Evolutionary conservation across 2,113 vertebrate genomes (phyloP).

Genomic region (Panthera tigris): DNA sequence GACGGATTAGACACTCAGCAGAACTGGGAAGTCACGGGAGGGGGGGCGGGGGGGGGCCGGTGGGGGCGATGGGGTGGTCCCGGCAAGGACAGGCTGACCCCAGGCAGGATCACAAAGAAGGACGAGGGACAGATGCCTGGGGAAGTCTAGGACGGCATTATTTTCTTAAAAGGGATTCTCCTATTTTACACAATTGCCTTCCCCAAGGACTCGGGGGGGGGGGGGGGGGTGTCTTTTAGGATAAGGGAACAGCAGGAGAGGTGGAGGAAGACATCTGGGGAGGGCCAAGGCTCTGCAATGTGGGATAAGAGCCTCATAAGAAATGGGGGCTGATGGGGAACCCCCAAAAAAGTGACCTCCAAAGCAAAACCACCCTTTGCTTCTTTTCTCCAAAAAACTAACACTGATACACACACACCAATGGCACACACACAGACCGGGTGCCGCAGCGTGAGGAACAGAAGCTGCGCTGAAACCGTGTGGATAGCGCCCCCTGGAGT

Average conservation of each 20-base stretch:
- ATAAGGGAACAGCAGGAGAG: not conserved
- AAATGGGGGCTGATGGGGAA: not conserved
- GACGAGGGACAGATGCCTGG: not conserved
- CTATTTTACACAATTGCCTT: conserved; percentile 48
- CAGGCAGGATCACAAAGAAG: not conserved
- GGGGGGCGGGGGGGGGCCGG: too few species aligned
- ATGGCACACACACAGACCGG: not conserved
- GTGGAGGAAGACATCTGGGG: not conserved
- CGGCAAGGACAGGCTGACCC: not conserved
- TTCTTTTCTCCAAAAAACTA: not conserved
- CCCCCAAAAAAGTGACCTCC: not conserved
- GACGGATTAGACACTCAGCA: not conserved
- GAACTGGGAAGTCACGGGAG: not conserved
- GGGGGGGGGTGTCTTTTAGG: not conserved
- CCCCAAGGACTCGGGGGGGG: not conserved
- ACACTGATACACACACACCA: not conserved
- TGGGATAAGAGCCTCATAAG: not conserved
- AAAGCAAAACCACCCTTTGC: conserved; percentile 8
- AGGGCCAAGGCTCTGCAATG: not conserved
- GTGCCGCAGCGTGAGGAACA: rapidly evolving
- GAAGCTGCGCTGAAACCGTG: too few species aligned
- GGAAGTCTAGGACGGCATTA: not conserved
- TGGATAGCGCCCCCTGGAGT: not conserved
- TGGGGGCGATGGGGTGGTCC: rapidly evolving
- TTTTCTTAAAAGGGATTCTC: not conserved